These are phyloP conservation scores for Hormaphis cornu DNA, from an alignment of 1,140 invertebrate species.

Conservation along the genomic window DNA sequence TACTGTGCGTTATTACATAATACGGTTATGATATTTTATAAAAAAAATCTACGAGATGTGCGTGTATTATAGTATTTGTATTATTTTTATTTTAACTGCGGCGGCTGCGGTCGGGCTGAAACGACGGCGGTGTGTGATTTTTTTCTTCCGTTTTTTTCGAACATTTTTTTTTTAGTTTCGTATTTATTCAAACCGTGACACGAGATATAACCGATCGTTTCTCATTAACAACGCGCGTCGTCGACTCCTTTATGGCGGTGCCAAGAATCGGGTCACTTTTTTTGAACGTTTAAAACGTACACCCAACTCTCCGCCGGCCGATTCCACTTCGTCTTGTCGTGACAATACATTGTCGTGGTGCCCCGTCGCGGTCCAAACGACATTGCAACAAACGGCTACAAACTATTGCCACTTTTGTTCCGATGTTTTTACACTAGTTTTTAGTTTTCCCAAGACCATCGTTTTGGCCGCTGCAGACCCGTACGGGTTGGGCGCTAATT, in stretches of 20 bases:
- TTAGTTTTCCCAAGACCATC: too few species aligned
- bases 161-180: background rate
- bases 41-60: too few species aligned
- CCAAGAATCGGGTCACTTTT: slow-evolving; percentile 3
- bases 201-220: slow-evolving; percentile 31
- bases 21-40: too few species aligned
- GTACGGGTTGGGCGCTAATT: too few species aligned
- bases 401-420: too few species aligned
- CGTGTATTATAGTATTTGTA: too few species aligned
- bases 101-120: too few species aligned
- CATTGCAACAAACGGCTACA: too few species aligned
- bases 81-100: too few species aligned
- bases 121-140: background rate
- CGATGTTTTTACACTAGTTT: too few species aligned
- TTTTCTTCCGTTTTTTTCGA: background rate
- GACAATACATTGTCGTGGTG: background rate
- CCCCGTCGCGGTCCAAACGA: background rate
- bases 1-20: too few species aligned
- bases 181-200: slow-evolving; percentile 27
- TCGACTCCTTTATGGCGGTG: slow-evolving; percentile 20
- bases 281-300: slow-evolving; percentile 5
- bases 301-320: background rate
- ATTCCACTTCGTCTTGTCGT: background rate
- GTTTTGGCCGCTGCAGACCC: too few species aligned
- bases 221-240: slow-evolving; percentile 29